These are phyloP conservation scores for Cheilosia soror DNA, from an alignment of 2,888 invertebrate species.

Conservation along the genomic window DNA sequence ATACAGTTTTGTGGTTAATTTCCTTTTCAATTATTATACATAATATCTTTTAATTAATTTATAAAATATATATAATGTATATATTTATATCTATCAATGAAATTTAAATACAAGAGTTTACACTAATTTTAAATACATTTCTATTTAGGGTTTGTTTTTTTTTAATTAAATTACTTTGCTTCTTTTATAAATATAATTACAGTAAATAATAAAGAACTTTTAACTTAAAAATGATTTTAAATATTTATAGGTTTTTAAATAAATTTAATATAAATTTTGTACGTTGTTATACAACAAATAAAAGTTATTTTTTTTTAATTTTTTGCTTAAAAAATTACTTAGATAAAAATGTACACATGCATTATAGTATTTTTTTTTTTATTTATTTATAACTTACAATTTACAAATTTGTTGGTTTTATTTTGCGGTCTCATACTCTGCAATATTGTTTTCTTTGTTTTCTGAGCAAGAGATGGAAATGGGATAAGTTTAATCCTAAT, in stretches of 20 bases:
- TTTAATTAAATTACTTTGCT: slow-evolving; percentile 42
- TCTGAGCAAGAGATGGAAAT: slow-evolving; percentile 11
- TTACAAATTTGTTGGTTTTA: slow-evolving; percentile 59
- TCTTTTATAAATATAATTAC: slow-evolving; percentile 61
- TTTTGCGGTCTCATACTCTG: slow-evolving; percentile 61
- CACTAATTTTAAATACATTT: slow-evolving; percentile 66
- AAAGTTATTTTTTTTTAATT: slow-evolving; percentile 10
- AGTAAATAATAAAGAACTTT: slow-evolving; percentile 31
- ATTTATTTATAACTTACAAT: slow-evolving; percentile 49
- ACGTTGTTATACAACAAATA: slow-evolving; percentile 72
- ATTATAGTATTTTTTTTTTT: slow-evolving; percentile 40
- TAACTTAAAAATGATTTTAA: slow-evolving; percentile 30
- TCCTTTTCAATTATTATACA: slow-evolving; percentile 26
- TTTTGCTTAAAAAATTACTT: slow-evolving; percentile 41
- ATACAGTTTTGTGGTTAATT: slow-evolving; percentile 8
- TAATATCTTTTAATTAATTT: slow-evolving; percentile 59
- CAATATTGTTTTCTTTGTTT: slow-evolving; percentile 50
- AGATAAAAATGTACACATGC: slow-evolving; percentile 64
- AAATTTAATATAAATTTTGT: slow-evolving; percentile 63
- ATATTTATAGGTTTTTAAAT: slow-evolving; percentile 45
- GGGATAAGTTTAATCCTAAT: neutral
- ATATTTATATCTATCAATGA: slow-evolving; percentile 54
- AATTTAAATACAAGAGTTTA: slow-evolving; percentile 62
- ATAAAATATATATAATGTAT: slow-evolving; percentile 69
- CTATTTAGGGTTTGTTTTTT: slow-evolving; percentile 54